Conservation (phyloP, 2,888 invertebrate genomes). For the Andricus quercusramuli region DNA sequence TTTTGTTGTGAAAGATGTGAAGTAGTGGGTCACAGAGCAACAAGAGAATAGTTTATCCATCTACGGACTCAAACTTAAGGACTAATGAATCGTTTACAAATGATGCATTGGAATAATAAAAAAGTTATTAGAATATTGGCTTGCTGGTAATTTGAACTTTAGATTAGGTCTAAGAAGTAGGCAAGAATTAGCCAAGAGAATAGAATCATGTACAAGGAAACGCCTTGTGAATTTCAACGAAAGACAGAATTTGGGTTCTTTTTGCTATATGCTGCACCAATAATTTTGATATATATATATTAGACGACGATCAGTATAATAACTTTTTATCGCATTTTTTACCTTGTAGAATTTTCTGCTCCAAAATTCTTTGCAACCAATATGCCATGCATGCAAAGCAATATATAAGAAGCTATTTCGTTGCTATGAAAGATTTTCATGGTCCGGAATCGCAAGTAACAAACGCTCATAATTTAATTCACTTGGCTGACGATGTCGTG, state of each 20-base stretch:
- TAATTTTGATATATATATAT: constrained; percentile 52
- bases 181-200: constrained; percentile 20
- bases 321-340: constrained; percentile 47
- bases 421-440: constrained; percentile 14
- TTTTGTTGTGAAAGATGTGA: not conserved
- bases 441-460: constrained; percentile 10
- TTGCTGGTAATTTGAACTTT: constrained; percentile 27
- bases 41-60: constrained; percentile 9
- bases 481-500: not conserved
- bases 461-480: constrained; percentile 33
- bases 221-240: constrained; percentile 48
- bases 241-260: constrained; percentile 53
- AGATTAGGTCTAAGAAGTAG: not conserved
- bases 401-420: constrained; percentile 26
- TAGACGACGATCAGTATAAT: constrained; percentile 42
- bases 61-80: not conserved
- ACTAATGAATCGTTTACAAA: not conserved
- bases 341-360: constrained; percentile 38
- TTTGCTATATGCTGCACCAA: constrained; percentile 57
- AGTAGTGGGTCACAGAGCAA: constrained; percentile 4
- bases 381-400: not conserved
- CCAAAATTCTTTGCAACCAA: not conserved
- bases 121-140: not conserved
- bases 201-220: constrained; percentile 32
- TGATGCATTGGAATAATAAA: no score